Evolutionary conservation across 2,113 vertebrate species (phyloP).

Genomic region (Spea multiplicata): DNA sequence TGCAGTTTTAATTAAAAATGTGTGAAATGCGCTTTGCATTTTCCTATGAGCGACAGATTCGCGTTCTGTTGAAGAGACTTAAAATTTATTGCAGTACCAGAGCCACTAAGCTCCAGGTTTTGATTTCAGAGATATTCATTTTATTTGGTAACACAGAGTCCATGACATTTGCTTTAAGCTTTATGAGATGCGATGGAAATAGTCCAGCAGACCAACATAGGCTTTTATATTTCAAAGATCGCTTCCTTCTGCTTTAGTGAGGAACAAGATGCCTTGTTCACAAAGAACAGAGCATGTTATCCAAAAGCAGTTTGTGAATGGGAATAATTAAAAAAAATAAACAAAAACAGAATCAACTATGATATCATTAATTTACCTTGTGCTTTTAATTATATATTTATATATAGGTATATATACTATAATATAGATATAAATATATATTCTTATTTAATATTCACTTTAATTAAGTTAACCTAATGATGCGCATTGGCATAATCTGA

Average conservation of each 20-base stretch:
- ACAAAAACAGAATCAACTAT: no score
- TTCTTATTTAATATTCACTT: no score
- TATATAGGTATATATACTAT: no score
- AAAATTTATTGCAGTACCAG: constrained; percentile 30
- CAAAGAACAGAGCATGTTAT: background rate
- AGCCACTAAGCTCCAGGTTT: constrained; percentile 13
- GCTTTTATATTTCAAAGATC: background rate
- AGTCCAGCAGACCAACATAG: constrained; percentile 4
- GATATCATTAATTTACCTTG: no score
- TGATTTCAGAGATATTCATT: constrained; percentile 26
- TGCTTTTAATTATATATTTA: no score
- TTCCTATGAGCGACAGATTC: constrained; percentile 17
- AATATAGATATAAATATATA: no score
- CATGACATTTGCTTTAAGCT: constrained; percentile 14
- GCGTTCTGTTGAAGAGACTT: constrained; percentile 13
- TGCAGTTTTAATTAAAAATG: constrained; percentile 38
- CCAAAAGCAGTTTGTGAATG: background rate
- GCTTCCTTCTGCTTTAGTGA: background rate
- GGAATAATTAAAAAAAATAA: no score
- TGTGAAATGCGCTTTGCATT: constrained; percentile 41
- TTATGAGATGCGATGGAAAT: constrained; percentile 28
- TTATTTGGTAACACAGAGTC: constrained; percentile 20
- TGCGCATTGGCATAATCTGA: no score
- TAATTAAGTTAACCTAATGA: no score
- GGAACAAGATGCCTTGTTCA: background rate